Evolutionary conservation across 1,140 invertebrate species (phyloP), one percentile per base, ranked within the genome.

Genomic region (Papilio polytes): DNA sequence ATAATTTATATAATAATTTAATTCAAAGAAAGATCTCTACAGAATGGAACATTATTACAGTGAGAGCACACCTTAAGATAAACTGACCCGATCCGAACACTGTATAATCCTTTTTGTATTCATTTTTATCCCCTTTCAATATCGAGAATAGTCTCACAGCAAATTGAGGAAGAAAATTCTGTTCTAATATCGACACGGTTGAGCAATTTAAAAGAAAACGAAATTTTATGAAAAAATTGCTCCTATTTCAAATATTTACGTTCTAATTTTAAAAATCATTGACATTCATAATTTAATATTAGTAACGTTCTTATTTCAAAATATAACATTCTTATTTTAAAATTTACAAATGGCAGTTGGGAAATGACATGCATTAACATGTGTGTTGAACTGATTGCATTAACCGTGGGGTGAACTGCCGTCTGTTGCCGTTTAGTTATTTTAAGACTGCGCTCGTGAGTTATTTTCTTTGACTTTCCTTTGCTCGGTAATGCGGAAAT

Each of bases 401-500:
- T 78, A 56, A 36, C 36, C 12, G 59, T 20, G n/a, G 46, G 20
- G 77, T 51, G 59, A 63, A 63, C 77, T 59, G 10, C 56, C 77
- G 77, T 66, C 77, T 15, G 59, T 59, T 46, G 59, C 77, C 77
- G 36, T 59, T 78, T 78, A 78, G 77, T 78, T 78, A 78, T 78
- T 78, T 78, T 78, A 78, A 78, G 77, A 78, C 56, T 78, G 31
- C 15, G 31, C 59, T 78, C n/a, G 77, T 66, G 56, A 46, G 77
- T 66, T 78, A 78, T 78, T 78, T 78, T 78, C 77, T 78, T 78
- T 66, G 2, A 26, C 63, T 78, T 63, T 56, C 77, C 44, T 78
- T 63, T 63, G 77, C 77, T 63, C 53, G 31, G 77, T 78, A 78
- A 78, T 78, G 77, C 77, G 77, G 77, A 78, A 78, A 56, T 78